These are phyloP conservation scores for Chamaedrilus cognettii DNA, from an alignment of 2,888 invertebrate genomes.

Conservation along the genomic window DNA sequence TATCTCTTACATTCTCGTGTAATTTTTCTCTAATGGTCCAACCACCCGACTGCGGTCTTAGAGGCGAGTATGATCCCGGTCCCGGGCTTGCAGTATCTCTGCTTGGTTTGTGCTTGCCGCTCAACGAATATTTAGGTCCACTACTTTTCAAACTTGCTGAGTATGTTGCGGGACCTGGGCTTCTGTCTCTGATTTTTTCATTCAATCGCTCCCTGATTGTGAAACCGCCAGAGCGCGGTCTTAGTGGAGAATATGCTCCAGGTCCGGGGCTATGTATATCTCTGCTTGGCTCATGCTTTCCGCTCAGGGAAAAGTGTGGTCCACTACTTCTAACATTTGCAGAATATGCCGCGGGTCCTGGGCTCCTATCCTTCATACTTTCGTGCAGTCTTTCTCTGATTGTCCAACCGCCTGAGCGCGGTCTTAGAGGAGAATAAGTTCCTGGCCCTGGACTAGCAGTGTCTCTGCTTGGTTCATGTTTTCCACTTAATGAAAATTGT, in stretches of 20 bases:
- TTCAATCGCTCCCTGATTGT: not conserved
- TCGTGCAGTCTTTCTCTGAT: slow-evolving; percentile 9
- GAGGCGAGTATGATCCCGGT: slow-evolving; percentile 10
- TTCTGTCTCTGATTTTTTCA: not conserved
- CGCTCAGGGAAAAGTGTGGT: not conserved
- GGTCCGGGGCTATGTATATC: slow-evolving; percentile 9
- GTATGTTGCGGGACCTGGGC: slow-evolving; percentile 17
- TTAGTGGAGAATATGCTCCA: not conserved
- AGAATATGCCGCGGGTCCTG: slow-evolving; percentile 1
- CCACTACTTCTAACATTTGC: not conserved
- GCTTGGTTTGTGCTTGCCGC: not conserved
- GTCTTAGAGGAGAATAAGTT: not conserved
- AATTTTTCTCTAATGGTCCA: slow-evolving; percentile 9
- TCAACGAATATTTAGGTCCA: not conserved
- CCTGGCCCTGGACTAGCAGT: not conserved
- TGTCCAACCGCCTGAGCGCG: slow-evolving; percentile 2
- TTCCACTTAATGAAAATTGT: not conserved
- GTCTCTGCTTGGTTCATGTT: not conserved
- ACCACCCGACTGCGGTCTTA: not conserved
- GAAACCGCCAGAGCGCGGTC: not conserved
- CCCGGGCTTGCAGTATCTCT: slow-evolving; percentile 8
- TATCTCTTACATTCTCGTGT: slow-evolving; percentile 5
- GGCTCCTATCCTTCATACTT: not conserved
- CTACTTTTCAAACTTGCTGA: not conserved
- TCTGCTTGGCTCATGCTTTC: not conserved